Evolutionary conservation across 2,113 vertebrate genomes (phyloP).

Genomic region (Tretioscincus oriximinensis): DNA sequence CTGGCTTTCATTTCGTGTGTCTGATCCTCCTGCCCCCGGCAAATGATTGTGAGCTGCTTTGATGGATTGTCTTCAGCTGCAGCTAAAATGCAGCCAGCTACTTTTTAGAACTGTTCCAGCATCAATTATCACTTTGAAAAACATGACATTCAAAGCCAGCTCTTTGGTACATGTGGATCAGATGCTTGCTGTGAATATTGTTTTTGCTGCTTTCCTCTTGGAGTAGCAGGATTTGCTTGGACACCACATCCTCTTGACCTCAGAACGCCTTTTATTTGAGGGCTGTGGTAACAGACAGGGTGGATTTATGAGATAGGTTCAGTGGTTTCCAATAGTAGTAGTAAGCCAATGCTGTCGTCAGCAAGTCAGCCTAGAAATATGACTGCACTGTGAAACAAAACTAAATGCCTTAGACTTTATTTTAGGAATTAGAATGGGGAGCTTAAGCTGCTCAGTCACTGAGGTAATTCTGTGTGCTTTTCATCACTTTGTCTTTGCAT

Average conservation of each 20-base stretch:
- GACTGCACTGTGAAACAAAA: constrained; percentile 37
- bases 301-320: constrained; percentile 64
- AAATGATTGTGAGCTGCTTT: constrained; percentile 55
- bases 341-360: constrained; percentile 50
- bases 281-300: constrained; percentile 65
- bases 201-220: constrained; percentile 62
- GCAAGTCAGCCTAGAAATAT: constrained; percentile 42
- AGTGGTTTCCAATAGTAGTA: constrained; percentile 58
- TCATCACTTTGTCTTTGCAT: neutral
- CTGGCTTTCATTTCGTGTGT: constrained; percentile 37
- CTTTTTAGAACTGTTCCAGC: constrained; percentile 68
- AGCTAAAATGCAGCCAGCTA: constrained; percentile 62
- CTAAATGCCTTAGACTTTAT: constrained; percentile 43
- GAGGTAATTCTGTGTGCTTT: constrained; percentile 3
- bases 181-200: constrained; percentile 65
- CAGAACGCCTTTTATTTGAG: constrained; percentile 66
- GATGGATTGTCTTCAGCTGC: constrained; percentile 71
- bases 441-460: neutral
- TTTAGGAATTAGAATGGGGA: constrained; percentile 32
- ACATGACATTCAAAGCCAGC: constrained; percentile 73
- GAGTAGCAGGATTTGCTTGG: constrained; percentile 62
- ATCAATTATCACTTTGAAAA: constrained; percentile 71
- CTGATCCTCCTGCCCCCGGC: constrained; percentile 40
- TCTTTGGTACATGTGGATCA: constrained; percentile 69
- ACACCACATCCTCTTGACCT: constrained; percentile 66